These are phyloP conservation scores for Pteruthius melanotis DNA, from an alignment of 2,113 vertebrate genomes.

Conservation along the genomic window DNA sequence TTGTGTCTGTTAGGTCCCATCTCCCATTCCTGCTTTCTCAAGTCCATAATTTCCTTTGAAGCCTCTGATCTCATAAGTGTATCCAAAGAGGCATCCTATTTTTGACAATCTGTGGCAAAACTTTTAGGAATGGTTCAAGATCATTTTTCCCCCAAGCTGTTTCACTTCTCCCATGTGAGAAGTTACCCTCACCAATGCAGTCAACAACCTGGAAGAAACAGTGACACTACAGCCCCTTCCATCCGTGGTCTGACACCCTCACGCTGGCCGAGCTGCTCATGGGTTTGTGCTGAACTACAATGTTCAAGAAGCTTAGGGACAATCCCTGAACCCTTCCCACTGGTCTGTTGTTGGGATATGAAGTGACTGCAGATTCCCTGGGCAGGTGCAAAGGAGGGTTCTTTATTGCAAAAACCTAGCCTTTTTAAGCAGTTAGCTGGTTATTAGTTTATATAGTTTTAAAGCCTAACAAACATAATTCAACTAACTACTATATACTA, in stretches of 20 bases:
- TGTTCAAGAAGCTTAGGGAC: rapidly evolving
- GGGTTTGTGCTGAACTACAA: neutral
- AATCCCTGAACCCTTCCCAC: neutral
- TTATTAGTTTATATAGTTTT: too few species aligned
- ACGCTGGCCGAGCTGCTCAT: neutral
- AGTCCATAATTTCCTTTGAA: neutral
- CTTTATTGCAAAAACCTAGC: too few species aligned
- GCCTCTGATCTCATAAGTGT: neutral
- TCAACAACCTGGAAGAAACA: neutral
- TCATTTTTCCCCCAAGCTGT: neutral
- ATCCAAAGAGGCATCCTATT: neutral
- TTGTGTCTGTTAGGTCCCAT: neutral
- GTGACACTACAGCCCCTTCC: neutral
- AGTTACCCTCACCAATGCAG: neutral
- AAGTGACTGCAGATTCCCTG: too few species aligned
- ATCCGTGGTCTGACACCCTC: neutral
- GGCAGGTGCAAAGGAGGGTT: too few species aligned
- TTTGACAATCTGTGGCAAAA: neutral
- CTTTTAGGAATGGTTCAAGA: neutral
- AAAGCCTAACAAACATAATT: too few species aligned
- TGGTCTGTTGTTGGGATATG: too few species aligned
- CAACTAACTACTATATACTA: too few species aligned
- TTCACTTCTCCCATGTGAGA: neutral
- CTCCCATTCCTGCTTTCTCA: neutral
- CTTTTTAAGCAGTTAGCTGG: too few species aligned